These are phyloP conservation scores for Enhydra lutris DNA, from an alignment of 2,113 vertebrate genomes.

Conservation along the genomic window DNA sequence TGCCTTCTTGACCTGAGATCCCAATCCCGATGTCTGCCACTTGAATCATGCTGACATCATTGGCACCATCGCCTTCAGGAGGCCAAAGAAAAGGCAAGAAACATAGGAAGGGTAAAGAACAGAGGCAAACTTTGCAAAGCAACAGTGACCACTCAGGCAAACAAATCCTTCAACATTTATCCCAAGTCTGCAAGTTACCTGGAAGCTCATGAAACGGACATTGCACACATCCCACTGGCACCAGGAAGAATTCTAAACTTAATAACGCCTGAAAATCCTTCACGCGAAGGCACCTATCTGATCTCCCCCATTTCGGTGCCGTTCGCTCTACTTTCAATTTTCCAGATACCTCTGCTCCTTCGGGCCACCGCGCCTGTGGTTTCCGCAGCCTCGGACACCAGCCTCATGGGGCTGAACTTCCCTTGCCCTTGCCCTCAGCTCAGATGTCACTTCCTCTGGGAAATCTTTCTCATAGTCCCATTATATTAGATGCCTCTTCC, in stretches of 20 bases:
- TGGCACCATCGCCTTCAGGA: slow-evolving; percentile 89
- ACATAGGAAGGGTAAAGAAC: background rate
- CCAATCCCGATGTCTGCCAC: slow-evolving; percentile 88
- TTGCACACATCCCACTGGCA: background rate
- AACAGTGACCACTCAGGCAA: background rate
- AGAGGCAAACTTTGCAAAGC: background rate
- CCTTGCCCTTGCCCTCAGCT: background rate
- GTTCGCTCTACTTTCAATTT: background rate
- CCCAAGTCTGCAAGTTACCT: background rate
- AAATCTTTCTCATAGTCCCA: background rate
- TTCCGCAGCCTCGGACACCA: background rate
- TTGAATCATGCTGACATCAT: slow-evolving; percentile 93
- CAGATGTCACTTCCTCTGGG: background rate
- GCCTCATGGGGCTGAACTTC: background rate
- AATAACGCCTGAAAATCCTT: background rate
- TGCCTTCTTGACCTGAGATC: slow-evolving; percentile 90
- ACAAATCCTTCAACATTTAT: background rate
- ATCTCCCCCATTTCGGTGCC: background rate
- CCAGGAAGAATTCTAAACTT: background rate
- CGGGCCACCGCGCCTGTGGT: rapidly evolving
- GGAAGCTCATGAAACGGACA: background rate
- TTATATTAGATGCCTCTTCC: background rate
- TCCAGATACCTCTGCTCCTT: background rate
- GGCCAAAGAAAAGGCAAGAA: background rate
- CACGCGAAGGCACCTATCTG: background rate